Evolutionary conservation across 2,888 invertebrate genomes (phyloP).

Genomic region (Pyralis farinalis): DNA sequence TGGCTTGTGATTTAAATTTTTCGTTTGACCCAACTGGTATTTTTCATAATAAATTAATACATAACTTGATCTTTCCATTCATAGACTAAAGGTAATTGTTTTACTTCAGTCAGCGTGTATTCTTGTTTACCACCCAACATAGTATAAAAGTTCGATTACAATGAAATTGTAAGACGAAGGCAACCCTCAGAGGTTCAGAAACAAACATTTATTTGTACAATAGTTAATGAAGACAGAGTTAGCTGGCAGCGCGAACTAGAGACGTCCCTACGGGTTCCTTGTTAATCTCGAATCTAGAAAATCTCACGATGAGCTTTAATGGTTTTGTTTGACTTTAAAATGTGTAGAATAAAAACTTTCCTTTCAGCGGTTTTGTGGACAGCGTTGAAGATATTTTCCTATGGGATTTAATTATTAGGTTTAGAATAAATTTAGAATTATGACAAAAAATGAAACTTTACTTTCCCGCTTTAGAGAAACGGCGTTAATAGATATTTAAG

Average conservation of each 20-base stretch:
- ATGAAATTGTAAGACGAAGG: too few relatives aligned
- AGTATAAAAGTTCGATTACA: too few relatives aligned
- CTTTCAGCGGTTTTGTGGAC: background rate
- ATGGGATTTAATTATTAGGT: background rate
- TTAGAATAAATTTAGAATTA: background rate
- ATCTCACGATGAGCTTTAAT: background rate
- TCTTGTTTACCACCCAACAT: too few relatives aligned
- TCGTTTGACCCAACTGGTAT: too few relatives aligned
- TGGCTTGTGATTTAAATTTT: too few relatives aligned
- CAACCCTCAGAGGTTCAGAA: background rate
- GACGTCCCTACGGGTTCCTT: background rate
- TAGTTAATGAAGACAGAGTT: constrained; percentile 35
- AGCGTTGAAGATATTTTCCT: background rate
- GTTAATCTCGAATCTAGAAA: background rate
- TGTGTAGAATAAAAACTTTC: background rate
- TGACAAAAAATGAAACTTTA: background rate
- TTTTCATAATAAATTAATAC: too few relatives aligned
- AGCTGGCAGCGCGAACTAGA: constrained; percentile 16
- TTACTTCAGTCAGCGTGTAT: too few relatives aligned
- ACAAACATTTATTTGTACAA: constrained; percentile 26
- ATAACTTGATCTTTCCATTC: too few relatives aligned
- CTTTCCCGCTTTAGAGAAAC: too few relatives aligned
- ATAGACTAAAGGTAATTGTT: too few relatives aligned
- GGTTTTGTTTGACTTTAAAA: background rate
- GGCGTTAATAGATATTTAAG: too few relatives aligned